Evolutionary conservation across 2,888 invertebrate species (phyloP).

Genomic region (Dastarcus helophoroides): DNA sequence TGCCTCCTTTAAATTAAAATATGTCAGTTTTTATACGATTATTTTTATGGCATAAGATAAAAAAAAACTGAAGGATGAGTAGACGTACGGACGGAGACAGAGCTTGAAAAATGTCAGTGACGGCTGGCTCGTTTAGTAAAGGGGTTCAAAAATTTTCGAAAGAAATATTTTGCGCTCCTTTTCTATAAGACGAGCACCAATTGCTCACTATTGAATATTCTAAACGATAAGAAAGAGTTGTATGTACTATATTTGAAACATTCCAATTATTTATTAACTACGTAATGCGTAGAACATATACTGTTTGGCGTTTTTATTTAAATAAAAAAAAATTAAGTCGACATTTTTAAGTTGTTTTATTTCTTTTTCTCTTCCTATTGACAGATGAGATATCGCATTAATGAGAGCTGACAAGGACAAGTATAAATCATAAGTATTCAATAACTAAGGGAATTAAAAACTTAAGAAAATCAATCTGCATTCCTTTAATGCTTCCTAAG

Average conservation of each 20-base stretch:
- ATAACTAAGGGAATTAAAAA: too few relatives aligned
- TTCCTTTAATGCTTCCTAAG: too few relatives aligned
- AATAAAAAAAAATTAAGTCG: conserved; percentile 26
- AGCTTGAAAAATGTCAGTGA: conserved; percentile 33
- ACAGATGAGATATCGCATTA: too few relatives aligned
- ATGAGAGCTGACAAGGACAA: too few relatives aligned
- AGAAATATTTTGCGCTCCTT: conserved; percentile 24
- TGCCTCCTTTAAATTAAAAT: too few relatives aligned
- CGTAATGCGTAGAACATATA: conserved; percentile 37
- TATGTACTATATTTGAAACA: conserved; percentile 37
- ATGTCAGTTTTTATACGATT: too few relatives aligned
- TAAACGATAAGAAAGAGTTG: conserved; percentile 38
- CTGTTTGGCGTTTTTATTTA: conserved; percentile 41
- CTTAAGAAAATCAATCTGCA: too few relatives aligned
- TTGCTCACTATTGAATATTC: conserved; percentile 41
- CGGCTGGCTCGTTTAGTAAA: conserved; percentile 33
- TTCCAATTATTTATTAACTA: conserved; percentile 33
- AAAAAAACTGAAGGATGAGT: conserved; percentile 9
- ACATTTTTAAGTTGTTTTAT: too few relatives aligned
- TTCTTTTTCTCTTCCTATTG: too few relatives aligned
- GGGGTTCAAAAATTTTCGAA: conserved; percentile 21
- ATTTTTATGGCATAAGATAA: too few relatives aligned
- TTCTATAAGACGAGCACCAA: conserved; percentile 35
- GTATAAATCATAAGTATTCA: too few relatives aligned
- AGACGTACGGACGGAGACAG: conserved; percentile 15